Percentiles rank a stretch among this genome's conserved stretches.
These are phyloP conservation scores for Trachymyrmex septentrionalis DNA, from an alignment of 1,140 invertebrate genomes.

Conservation along the genomic window DNA sequence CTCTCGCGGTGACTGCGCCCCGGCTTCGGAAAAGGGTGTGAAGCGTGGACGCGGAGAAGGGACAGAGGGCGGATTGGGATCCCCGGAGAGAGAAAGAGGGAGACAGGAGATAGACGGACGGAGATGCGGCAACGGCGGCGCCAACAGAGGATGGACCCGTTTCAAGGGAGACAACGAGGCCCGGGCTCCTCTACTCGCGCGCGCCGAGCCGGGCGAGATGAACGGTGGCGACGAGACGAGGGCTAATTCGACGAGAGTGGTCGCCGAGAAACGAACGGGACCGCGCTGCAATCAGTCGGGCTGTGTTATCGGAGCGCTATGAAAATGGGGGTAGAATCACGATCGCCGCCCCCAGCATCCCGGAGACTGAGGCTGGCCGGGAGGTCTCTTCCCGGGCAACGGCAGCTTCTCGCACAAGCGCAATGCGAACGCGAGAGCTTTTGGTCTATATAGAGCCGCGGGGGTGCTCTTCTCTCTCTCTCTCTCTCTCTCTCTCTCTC, in stretches of 20 bases:
- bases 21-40: slow-evolving; percentile 76
- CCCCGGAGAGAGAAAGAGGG: slow-evolving; percentile 44
- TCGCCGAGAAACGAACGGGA: slow-evolving; percentile 50
- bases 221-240: slow-evolving; percentile 57
- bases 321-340: slow-evolving; percentile 93
- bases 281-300: slow-evolving; percentile 68
- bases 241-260: slow-evolving; percentile 52
- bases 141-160: slow-evolving; percentile 26
- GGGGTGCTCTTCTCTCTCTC: slow-evolving; percentile 44
- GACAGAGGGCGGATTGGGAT: slow-evolving; percentile 66
- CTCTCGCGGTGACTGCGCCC: slow-evolving; percentile 80
- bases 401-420: slow-evolving; percentile 85
- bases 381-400: slow-evolving; percentile 86
- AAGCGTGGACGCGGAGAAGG: slow-evolving; percentile 74
- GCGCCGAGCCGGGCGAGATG: slow-evolving; percentile 17
- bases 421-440: slow-evolving; percentile 75
- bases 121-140: slow-evolving; percentile 41
- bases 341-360: slow-evolving; percentile 91
- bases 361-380: slow-evolving; percentile 85
- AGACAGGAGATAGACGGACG: slow-evolving; percentile 35
- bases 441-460: slow-evolving; percentile 65
- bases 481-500: slow-evolving; percentile 51
- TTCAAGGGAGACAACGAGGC: slow-evolving; percentile 55
- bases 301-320: slow-evolving; percentile 80
- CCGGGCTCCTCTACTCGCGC: slow-evolving; percentile 40